A percentile compares a stretch with the other conserved stretches of the same genome.
These are phyloP conservation scores for Petrolisthes manimaculis DNA, from an alignment of 2,888 invertebrate genomes.

Conservation along the genomic window DNA sequence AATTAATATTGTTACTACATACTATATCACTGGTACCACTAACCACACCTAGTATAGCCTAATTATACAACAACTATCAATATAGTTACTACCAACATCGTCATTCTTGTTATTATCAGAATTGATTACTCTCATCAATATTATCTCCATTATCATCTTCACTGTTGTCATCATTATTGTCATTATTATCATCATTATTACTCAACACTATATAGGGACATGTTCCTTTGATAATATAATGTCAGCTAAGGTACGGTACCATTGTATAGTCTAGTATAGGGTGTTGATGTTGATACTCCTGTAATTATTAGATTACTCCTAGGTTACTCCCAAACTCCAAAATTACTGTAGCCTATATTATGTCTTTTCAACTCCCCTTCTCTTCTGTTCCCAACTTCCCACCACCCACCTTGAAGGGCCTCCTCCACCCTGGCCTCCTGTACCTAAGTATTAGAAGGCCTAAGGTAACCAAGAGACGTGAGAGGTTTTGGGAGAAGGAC, in stretches of 20 bases:
- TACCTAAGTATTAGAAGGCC: constrained; percentile 81
- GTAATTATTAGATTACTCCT: too few relatives aligned
- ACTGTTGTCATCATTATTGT: too few relatives aligned
- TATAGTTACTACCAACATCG: too few relatives aligned
- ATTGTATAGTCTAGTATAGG: too few relatives aligned
- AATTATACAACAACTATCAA: too few relatives aligned
- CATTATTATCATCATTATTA: too few relatives aligned
- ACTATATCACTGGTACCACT: constrained; percentile 82
- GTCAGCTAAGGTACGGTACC: too few relatives aligned
- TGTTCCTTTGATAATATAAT: too few relatives aligned
- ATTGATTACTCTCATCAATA: neutral
- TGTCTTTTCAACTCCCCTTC: neutral
- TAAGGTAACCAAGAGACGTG: constrained; percentile 82
- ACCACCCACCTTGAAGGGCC: constrained; percentile 84
- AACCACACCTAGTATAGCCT: constrained; percentile 77
- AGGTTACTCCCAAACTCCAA: too few relatives aligned
- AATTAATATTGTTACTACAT: constrained; percentile 82
- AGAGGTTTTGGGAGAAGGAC: constrained; percentile 88
- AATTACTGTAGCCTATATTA: too few relatives aligned
- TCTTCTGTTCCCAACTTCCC: neutral
- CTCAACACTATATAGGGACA: too few relatives aligned
- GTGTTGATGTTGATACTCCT: too few relatives aligned
- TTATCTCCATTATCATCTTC: neutral
- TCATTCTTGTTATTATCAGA: neutral
- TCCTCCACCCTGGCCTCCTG: constrained; percentile 79